Conservation (phyloP, 2,113 vertebrate species). For the Nanger granti region DNA sequence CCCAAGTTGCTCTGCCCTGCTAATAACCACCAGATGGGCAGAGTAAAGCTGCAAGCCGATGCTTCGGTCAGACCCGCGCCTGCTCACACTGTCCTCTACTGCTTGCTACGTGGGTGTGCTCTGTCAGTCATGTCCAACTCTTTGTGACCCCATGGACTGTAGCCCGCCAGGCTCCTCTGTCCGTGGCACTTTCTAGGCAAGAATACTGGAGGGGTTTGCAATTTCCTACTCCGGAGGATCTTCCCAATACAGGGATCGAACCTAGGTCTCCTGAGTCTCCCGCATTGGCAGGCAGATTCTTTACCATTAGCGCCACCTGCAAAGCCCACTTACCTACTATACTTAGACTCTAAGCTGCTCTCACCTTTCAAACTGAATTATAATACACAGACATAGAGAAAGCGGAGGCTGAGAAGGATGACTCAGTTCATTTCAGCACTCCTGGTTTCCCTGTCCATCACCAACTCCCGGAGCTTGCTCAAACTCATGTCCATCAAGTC, state of each 20-base stretch:
- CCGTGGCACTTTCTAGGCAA: not conserved
- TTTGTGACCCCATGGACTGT: not conserved
- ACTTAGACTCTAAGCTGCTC: not conserved
- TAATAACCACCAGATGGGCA: fast-evolving
- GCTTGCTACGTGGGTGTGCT: not conserved
- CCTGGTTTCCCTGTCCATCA: not conserved
- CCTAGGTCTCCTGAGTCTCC: not conserved
- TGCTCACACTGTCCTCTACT: not conserved
- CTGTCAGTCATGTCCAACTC: not conserved
- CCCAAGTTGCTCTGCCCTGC: not conserved
- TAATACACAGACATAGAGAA: not conserved
- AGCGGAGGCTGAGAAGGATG: not conserved
- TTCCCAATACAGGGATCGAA: not conserved
- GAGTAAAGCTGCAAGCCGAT: not conserved
- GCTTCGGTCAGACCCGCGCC: not conserved
- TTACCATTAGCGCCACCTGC: not conserved
- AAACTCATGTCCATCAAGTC: fast-evolving
- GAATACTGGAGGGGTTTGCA: not conserved
- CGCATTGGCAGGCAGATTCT: not conserved
- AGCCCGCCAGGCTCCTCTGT: not conserved
- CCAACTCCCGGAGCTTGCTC: not conserved
- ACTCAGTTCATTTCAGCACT: not conserved
- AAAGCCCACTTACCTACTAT: not conserved
- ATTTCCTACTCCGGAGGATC: not conserved
- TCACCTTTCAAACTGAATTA: not conserved